These are phyloP conservation scores for Tetragonula clypearis DNA, from an alignment of 1,140 invertebrate genomes.

Conservation along the genomic window DNA sequence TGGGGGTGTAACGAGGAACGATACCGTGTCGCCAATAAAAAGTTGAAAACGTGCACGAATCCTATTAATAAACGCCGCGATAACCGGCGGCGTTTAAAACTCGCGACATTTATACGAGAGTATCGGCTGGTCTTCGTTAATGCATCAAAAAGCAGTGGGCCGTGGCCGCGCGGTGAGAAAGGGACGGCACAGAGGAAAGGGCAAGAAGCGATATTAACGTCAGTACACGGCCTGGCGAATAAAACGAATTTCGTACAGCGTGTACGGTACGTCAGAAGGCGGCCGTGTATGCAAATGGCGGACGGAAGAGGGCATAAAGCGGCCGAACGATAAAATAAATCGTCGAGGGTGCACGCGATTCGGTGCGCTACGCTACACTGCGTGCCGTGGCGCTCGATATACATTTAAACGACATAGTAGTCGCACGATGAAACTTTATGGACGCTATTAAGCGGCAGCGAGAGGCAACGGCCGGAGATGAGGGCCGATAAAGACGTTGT, in stretches of 20 bases:
- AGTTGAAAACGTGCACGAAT: background rate
- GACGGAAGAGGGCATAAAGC: slow-evolving; percentile 45
- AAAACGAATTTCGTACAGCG: slow-evolving; percentile 51
- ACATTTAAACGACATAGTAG: slow-evolving; percentile 59
- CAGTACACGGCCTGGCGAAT: slow-evolving; percentile 34
- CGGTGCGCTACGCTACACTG: slow-evolving; percentile 7
- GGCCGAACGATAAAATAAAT: slow-evolving; percentile 53
- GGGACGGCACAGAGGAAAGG: background rate
- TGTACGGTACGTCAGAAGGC: slow-evolving; percentile 27
- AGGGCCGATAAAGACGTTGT: slow-evolving; percentile 55
- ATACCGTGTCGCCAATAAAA: background rate
- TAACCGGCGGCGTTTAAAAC: background rate
- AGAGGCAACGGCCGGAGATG: slow-evolving; percentile 30
- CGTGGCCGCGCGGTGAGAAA: background rate
- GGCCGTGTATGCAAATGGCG: slow-evolving; percentile 46
- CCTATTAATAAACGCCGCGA: slow-evolving; percentile 33
- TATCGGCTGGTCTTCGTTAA: background rate
- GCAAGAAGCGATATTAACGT: slow-evolving; percentile 39
- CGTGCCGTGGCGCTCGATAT: slow-evolving; percentile 40
- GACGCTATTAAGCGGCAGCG: slow-evolving; percentile 49
- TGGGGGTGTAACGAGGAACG: background rate
- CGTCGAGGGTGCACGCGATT: slow-evolving; percentile 49
- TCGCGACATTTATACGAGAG: slow-evolving; percentile 22
- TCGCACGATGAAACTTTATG: slow-evolving; percentile 55
- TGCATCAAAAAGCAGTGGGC: slow-evolving; percentile 19